Evolutionary conservation across 2,888 invertebrate species (phyloP).

Genomic region (Drosophila macrospina): DNA sequence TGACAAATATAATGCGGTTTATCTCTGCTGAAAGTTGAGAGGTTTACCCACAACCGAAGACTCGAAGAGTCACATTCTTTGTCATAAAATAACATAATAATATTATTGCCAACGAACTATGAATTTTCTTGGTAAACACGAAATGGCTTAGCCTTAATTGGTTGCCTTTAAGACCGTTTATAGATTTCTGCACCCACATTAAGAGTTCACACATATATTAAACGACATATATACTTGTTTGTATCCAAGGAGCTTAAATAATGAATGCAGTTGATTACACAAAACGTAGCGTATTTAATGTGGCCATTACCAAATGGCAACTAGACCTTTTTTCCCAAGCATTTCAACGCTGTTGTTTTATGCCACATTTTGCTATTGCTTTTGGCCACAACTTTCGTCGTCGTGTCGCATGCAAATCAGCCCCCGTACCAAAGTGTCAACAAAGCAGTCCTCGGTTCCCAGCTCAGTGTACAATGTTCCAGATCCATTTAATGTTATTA

Average conservation of each 20-base stretch:
- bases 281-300: constrained; percentile 19
- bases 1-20: no score
- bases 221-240: not conserved
- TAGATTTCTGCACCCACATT: constrained; percentile 28
- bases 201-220: not conserved
- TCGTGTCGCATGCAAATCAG: constrained; percentile 44
- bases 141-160: no score
- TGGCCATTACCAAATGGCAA: constrained; percentile 29
- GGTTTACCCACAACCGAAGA: no score
- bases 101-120: no score
- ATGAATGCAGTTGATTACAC: constrained; percentile 16
- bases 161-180: constrained; percentile 6
- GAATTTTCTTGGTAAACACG: no score
- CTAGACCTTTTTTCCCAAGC: constrained; percentile 43
- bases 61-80: no score
- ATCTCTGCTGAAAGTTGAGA: no score
- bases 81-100: no score
- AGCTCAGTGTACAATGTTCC: constrained; percentile 6
- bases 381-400: constrained; percentile 24
- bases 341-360: constrained; percentile 29
- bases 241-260: constrained; percentile 2
- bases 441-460: not conserved
- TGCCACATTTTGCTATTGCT: constrained; percentile 25
- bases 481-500: constrained; percentile 57
- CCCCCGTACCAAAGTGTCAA: constrained; percentile 9